Evolutionary conservation across 2,113 vertebrate genomes (phyloP).

Genomic region (Hyaena hyaena): DNA sequence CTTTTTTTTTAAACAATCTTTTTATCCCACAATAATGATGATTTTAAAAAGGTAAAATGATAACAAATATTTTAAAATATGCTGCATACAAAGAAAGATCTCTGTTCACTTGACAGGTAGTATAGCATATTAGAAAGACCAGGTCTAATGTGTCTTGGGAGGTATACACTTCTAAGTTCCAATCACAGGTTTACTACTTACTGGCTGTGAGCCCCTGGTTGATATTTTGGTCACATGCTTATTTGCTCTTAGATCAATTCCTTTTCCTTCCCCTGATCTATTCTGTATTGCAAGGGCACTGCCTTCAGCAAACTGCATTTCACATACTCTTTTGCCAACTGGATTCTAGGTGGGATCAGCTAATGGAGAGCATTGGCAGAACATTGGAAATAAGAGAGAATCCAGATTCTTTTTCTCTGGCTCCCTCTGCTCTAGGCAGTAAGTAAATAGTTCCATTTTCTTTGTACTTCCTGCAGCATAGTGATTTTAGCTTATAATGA

Average conservation of each 20-base stretch:
- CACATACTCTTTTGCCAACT: not conserved
- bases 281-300: not conserved
- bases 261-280: not conserved
- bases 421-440: not conserved
- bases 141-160: not conserved
- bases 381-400: not conserved
- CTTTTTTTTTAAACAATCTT: not conserved
- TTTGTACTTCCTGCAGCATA: not conserved
- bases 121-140: not conserved
- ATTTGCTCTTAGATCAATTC: slow-evolving; percentile 8
- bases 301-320: not conserved
- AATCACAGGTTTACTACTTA: not conserved
- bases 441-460: not conserved
- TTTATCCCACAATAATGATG: not conserved
- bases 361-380: not conserved
- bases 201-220: not conserved
- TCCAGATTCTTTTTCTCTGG: not conserved
- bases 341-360: not conserved
- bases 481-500: not conserved
- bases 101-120: not conserved
- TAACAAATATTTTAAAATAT: not conserved
- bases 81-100: not conserved
- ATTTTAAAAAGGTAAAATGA: not conserved
- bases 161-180: not conserved
- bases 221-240: not conserved